phyloP scores from a whole-genome alignment of 1,140 invertebrate genomes.

The Nixonia krombeini region DNA sequence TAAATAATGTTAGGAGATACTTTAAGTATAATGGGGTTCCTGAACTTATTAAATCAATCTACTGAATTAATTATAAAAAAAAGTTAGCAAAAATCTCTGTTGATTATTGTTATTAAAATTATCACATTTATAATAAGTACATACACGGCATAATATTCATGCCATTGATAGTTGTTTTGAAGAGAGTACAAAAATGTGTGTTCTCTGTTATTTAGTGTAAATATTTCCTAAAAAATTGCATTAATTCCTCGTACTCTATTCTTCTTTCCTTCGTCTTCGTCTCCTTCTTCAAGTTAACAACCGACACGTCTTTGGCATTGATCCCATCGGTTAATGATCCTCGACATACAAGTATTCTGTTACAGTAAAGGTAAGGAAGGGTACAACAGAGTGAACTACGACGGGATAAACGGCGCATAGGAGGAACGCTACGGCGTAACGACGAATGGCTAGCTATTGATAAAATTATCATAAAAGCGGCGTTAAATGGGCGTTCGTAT shows the following conservation, averaged over 20 bases:
- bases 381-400: slow-evolving; percentile 26
- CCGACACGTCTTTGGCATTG: background rate
- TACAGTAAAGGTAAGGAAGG: slow-evolving; percentile 40
- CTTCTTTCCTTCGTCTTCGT: background rate
- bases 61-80: too few species aligned
- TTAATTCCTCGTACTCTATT: too few species aligned
- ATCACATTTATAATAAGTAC: too few species aligned
- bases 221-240: background rate
- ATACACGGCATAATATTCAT: too few species aligned
- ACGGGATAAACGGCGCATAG: slow-evolving; percentile 21
- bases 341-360: slow-evolving; percentile 18
- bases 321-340: slow-evolving; percentile 17
- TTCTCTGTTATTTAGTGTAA: too few species aligned
- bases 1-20: too few species aligned
- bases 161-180: too few species aligned
- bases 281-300: background rate
- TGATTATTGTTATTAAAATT: too few species aligned
- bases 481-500: slow-evolving; percentile 62
- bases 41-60: too few species aligned
- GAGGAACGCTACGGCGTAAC: slow-evolving; percentile 34
- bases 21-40: too few species aligned
- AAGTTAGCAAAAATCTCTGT: too few species aligned
- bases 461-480: slow-evolving; percentile 70
- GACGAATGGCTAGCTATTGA: slow-evolving; percentile 57
- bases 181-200: too few species aligned